Evolutionary conservation across 2,113 vertebrate genomes (phyloP).

Genomic region (Nibea albiflora): DNA sequence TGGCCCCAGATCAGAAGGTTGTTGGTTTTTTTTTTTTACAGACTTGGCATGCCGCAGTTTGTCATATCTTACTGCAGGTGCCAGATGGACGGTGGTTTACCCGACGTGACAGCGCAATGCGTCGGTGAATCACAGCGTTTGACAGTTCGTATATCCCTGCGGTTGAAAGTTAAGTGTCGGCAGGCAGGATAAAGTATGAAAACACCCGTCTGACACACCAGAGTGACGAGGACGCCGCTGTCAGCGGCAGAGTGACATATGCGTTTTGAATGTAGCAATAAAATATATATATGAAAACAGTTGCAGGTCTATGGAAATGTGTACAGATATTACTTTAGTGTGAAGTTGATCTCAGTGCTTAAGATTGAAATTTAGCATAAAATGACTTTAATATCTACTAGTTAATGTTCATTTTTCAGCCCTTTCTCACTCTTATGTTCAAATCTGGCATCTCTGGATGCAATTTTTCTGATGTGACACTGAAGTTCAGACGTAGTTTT

Average conservation of each 20-base stretch:
- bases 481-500: too few relatives aligned
- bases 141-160: neutral
- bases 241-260: neutral
- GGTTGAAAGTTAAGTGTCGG: neutral
- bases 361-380: neutral
- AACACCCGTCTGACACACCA: neutral
- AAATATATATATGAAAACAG: neutral
- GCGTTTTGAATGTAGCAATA: neutral
- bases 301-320: neutral
- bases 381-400: too few relatives aligned
- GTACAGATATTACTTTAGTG: neutral
- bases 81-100: neutral
- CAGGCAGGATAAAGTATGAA: neutral
- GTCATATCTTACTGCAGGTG: constrained; percentile 2
- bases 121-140: constrained; percentile 4
- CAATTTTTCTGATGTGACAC: too few relatives aligned
- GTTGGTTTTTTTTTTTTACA: neutral
- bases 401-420: too few relatives aligned
- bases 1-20: neutral
- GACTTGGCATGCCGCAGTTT: neutral
- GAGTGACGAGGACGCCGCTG: neutral
- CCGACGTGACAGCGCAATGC: neutral
- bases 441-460: too few relatives aligned
- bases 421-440: too few relatives aligned
- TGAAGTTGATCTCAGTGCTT: neutral